phyloP scores from a whole-genome alignment of 2,888 invertebrate genomes.

The Trichacis sp. region DNA sequence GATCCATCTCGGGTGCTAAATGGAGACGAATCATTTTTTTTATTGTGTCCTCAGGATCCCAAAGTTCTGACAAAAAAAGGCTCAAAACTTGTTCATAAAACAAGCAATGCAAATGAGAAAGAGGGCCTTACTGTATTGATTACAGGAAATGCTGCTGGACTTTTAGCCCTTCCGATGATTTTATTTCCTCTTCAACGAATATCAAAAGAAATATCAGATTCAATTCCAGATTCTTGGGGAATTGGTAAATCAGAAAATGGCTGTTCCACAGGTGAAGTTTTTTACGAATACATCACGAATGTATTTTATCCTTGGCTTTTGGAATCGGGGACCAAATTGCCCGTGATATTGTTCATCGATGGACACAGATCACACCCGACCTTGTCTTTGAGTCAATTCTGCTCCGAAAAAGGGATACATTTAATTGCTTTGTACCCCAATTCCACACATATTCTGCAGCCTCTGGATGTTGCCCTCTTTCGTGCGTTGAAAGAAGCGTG shows the following conservation, averaged over 20 bases:
- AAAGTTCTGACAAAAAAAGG: conserved; percentile 57
- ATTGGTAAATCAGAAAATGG: conserved; percentile 46
- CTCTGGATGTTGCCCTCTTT: conserved; percentile 22
- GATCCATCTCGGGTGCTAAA: conserved; percentile 56
- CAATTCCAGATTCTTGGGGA: conserved; percentile 7
- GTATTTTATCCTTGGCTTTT: conserved; percentile 44
- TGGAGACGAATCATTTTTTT: conserved; percentile 63
- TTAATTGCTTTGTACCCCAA: conserved; percentile 20
- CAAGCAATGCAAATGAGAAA: conserved; percentile 9
- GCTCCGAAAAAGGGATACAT: conserved; percentile 10
- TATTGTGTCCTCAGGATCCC: conserved; percentile 56
- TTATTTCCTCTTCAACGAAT: too few relatives aligned
- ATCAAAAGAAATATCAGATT: too few relatives aligned
- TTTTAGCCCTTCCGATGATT: neutral
- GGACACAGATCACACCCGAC: conserved; percentile 46
- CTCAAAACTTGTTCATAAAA: conserved; percentile 24
- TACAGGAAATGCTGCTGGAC: conserved; percentile 13
- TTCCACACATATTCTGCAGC: conserved; percentile 17
- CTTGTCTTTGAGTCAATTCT: conserved; percentile 12
- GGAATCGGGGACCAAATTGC: conserved; percentile 33
- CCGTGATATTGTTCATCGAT: conserved; percentile 48
- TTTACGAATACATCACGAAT: conserved; percentile 45
- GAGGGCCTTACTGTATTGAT: conserved; percentile 14
- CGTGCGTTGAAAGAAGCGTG: conserved; percentile 23
- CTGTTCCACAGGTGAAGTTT: conserved; percentile 46